A percentile compares a stretch with the other conserved stretches of the same genome.
Evolutionary conservation across 2,113 vertebrate genomes (phyloP).

Genomic region (Muscicapa adusta): DNA sequence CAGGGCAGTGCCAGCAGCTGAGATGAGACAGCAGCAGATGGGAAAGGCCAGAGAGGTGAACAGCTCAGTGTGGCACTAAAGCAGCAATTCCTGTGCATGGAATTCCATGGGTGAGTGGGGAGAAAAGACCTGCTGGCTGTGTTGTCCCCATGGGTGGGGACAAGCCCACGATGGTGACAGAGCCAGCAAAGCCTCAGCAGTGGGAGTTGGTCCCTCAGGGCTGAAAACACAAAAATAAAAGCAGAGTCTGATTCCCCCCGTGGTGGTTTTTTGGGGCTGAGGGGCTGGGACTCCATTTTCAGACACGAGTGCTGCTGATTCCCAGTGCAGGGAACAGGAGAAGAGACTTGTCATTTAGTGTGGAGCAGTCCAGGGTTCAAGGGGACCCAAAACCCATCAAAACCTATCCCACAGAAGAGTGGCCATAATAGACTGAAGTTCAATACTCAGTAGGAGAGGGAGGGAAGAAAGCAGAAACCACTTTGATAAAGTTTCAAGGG

Average conservation of each 20-base stretch:
- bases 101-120: rapidly evolving
- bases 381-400: neutral
- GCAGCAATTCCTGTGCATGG: neutral
- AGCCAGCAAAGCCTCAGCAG: neutral
- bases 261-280: neutral
- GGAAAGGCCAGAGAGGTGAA: neutral
- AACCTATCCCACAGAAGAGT: neutral
- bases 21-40: neutral
- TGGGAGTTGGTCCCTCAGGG: neutral
- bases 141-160: rapidly evolving
- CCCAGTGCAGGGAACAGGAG: neutral
- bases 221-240: neutral
- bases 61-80: neutral
- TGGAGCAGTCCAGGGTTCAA: neutral
- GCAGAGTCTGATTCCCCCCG: neutral
- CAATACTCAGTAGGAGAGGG: neutral
- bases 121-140: rapidly evolving
- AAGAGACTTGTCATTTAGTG: neutral
- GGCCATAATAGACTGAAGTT: neutral
- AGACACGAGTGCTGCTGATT: neutral
- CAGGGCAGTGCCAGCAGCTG: neutral
- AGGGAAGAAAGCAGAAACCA: neutral
- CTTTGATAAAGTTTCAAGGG: constrained; percentile 18
- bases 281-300: neutral
- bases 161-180: rapidly evolving